These are phyloP conservation scores for Syncerus caffer DNA, from an alignment of 2,797 vertebrate species.

Conservation along the genomic window DNA sequence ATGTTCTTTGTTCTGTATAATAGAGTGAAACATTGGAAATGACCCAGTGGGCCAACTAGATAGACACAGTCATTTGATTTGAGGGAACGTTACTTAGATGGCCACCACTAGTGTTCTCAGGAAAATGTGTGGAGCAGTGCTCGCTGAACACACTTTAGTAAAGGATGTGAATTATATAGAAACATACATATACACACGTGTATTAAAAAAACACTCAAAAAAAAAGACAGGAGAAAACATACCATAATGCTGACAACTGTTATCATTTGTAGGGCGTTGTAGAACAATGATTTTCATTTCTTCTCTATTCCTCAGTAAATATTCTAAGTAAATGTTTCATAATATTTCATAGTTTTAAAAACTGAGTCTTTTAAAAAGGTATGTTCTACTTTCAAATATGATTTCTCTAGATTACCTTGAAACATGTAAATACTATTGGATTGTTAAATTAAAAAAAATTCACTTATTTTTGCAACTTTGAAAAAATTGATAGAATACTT, in stretches of 20 bases:
- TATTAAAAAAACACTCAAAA: background rate
- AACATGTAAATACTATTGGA: background rate
- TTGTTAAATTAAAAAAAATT: background rate
- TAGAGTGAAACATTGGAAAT: background rate
- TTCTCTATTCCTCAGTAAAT: background rate
- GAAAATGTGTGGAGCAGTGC: background rate
- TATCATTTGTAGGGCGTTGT: background rate
- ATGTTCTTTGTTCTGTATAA: background rate
- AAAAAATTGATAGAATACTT: background rate
- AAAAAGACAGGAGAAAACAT: background rate
- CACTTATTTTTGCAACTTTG: background rate
- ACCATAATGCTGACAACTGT: fast-evolving
- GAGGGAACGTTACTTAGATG: fast-evolving
- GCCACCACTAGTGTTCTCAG: background rate
- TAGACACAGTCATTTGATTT: fast-evolving
- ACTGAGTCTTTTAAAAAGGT: background rate
- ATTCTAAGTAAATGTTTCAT: background rate
- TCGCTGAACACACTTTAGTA: fast-evolving
- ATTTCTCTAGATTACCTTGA: background rate
- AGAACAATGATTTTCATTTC: background rate
- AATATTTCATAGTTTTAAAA: background rate
- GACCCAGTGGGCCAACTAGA: no score
- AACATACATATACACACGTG: fast-evolving
- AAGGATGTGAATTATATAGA: fast-evolving
- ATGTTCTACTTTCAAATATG: background rate